phyloP scores from a whole-genome alignment of 2,888 invertebrate species.

The Drosophila suboccidentalis region DNA sequence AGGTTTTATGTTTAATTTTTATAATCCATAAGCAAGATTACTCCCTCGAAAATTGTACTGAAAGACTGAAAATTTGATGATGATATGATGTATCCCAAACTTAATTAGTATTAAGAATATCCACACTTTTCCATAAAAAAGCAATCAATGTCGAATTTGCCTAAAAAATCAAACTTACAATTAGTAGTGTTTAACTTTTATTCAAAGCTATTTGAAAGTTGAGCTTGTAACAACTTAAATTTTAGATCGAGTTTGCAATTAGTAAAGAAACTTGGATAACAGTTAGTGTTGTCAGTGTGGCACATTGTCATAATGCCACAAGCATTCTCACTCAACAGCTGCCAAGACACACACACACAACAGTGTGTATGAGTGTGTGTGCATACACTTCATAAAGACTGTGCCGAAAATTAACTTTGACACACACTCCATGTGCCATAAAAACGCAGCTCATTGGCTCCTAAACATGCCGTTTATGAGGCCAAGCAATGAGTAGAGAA shows the following conservation, averaged over 20 bases:
- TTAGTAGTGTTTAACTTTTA: background rate
- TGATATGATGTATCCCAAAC: background rate
- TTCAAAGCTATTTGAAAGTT: conserved; percentile 2
- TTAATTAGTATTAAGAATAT: background rate
- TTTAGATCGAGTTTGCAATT: conserved; percentile 21
- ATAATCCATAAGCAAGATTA: no score
- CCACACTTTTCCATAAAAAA: background rate
- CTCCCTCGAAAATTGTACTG: no score
- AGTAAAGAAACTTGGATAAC: conserved; percentile 17
- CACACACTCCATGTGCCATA: conserved; percentile 56
- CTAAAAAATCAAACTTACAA: conserved; percentile 4
- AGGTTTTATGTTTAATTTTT: no score
- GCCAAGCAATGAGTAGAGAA: conserved; percentile 9
- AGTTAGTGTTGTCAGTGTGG: conserved; percentile 16
- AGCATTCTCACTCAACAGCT: conserved; percentile 25
- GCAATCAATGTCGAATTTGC: background rate
- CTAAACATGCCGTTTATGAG: conserved; percentile 66
- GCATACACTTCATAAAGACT: conserved; percentile 56
- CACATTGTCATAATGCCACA: conserved; percentile 33
- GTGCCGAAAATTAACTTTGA: conserved; percentile 67
- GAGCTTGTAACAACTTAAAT: conserved; percentile 7
- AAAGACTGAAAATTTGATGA: no score
- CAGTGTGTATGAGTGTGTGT: conserved; percentile 20
- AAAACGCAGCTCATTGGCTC: conserved; percentile 69
- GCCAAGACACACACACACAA: conserved; percentile 23